Evolutionary conservation across 2,888 invertebrate genomes (phyloP), one percentile per base, ranked within the genome.

Genomic region (Resseliella maxima): DNA sequence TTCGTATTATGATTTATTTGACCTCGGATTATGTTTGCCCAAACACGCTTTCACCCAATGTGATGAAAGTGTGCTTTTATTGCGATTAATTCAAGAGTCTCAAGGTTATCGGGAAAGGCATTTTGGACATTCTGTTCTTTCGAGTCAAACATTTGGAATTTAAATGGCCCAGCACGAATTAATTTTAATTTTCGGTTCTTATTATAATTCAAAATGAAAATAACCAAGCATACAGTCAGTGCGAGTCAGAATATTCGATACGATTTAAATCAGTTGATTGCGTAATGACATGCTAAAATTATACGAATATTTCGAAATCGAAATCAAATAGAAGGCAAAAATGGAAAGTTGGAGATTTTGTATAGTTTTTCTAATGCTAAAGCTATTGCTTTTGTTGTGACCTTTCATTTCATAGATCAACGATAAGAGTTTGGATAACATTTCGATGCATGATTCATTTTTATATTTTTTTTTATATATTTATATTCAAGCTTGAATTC

Each of bases 1-100:
- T 72, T 27, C 72, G 72, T 72, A 72, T 31, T 72, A 72, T 72
- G 72, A 72, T 72, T 72, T 72, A 72, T 72, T 31, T 72, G 72
- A 72, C 72, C 72, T 72, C 72, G 72, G 72, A 18, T n/a, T 72
- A 5, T 72, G 35, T 31, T 31, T 15, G 72, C 27, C 18, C n/a
- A 35, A 15, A 31, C 72, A 31, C 31, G 10, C n/a, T 72, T 8
- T 72, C 31, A 31, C 72, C 31, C 59, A 2, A 6, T 50, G 31
- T 72, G 72, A 31, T 72, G 72, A 31, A n/a, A 31, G 31, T 72
- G 18, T 72, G 31, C 72, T 31, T 72, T 72, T 72, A 72, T 15
- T 72, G 72, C 15, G 72, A 72, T 72, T 72, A 72, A 72, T 72
- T 72, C 31, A 72, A n/a, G 31, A 31, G 72, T 72, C 72, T 72